Conservation (phyloP, 1,140 invertebrate species). For the Drosophila carrolli region DNA sequence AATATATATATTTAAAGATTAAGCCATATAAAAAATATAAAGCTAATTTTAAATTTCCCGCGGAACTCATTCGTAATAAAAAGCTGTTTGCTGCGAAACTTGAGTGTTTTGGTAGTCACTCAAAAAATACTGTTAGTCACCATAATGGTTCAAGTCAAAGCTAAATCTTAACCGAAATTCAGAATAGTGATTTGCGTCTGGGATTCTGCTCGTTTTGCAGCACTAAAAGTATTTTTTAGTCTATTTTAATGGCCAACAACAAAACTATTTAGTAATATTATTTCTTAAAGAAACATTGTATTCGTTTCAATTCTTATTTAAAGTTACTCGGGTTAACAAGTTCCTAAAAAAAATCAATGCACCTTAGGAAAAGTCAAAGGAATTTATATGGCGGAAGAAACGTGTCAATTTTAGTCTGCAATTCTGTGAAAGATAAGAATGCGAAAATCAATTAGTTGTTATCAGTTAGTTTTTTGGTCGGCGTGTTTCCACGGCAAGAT, state of each 20-base stretch:
- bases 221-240: conserved; percentile 1
- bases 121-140: not conserved
- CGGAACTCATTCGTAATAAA: too few species aligned
- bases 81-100: too few species aligned
- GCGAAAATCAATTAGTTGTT: conserved; percentile 47
- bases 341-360: not conserved
- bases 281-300: not conserved
- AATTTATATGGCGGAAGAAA: not conserved
- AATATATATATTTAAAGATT: too few species aligned
- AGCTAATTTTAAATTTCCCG: too few species aligned
- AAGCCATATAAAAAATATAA: too few species aligned
- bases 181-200: not conserved
- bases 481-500: conserved; percentile 9
- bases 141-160: not conserved
- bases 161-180: not conserved
- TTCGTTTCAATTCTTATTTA: not conserved
- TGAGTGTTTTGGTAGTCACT: not conserved
- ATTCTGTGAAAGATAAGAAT: conserved; percentile 4
- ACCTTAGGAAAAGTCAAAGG: not conserved
- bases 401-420: not conserved
- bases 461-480: conserved; percentile 23
- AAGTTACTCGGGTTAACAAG: not conserved
- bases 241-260: not conserved
- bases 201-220: not conserved
- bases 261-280: not conserved